Evolutionary conservation across 1,140 invertebrate genomes (phyloP).

Genomic region (Nymphalis io): DNA sequence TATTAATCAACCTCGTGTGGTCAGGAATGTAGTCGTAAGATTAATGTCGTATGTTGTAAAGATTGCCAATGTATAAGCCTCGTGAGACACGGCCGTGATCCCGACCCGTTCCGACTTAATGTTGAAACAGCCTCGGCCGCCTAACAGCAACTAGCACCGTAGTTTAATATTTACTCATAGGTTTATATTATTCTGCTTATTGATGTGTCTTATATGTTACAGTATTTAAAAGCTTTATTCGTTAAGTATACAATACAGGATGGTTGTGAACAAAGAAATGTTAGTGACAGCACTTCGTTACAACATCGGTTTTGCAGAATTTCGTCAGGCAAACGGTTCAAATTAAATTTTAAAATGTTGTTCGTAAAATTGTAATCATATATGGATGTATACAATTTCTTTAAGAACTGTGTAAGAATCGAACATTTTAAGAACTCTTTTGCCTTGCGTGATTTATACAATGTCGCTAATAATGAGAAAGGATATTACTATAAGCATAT

Average conservation of each 20-base stretch:
- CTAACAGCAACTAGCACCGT: constrained; percentile 23
- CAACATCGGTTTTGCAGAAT: constrained; percentile 12
- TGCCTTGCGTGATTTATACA: constrained; percentile 20
- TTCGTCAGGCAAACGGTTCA: constrained; percentile 24
- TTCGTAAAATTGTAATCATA: neutral
- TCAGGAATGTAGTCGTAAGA: constrained; percentile 54
- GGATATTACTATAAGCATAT: constrained; percentile 21
- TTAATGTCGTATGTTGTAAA: constrained; percentile 64
- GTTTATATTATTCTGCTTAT: constrained; percentile 20
- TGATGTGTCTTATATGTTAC: constrained; percentile 24
- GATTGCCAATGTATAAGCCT: constrained; percentile 43
- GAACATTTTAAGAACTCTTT: constrained; percentile 4
- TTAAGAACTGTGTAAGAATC: neutral
- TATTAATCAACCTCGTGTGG: constrained; percentile 48
- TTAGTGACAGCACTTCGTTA: constrained; percentile 27
- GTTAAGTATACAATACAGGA: constrained; percentile 35
- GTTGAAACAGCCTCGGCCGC: constrained; percentile 68
- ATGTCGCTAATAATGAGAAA: constrained; percentile 37
- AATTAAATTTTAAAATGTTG: constrained; percentile 5
- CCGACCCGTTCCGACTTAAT: constrained; percentile 27
- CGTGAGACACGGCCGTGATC: constrained; percentile 32
- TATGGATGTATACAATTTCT: neutral
- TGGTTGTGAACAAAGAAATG: constrained; percentile 32
- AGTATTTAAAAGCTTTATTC: constrained; percentile 34
- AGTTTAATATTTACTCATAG: constrained; percentile 26